These are phyloP conservation scores for Galaxea fascicularis DNA, from an alignment of 92 coral and sea anemone species.

Conservation along the genomic window DNA sequence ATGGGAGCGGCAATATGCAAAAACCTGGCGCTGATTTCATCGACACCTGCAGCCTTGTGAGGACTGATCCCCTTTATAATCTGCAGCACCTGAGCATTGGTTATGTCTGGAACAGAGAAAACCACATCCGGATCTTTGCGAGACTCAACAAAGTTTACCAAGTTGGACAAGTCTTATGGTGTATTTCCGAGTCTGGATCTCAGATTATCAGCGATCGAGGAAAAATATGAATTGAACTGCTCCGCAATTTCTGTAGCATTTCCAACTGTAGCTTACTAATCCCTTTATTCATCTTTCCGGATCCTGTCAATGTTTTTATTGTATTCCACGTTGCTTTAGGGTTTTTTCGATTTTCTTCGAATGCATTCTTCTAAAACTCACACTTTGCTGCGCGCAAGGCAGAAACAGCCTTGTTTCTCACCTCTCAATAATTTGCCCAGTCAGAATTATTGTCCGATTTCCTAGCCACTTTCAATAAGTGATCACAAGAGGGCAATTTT, in stretches of 20 bases:
- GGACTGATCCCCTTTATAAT: slow-evolving; percentile 43
- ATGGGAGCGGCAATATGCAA: slow-evolving; percentile 41
- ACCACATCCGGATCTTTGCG: no score
- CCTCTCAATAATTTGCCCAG: no score
- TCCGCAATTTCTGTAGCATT: slow-evolving; percentile 48
- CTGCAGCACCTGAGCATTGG: no score
- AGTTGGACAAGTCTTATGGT: slow-evolving; percentile 40
- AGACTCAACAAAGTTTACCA: slow-evolving; percentile 41
- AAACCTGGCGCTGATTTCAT: slow-evolving; percentile 51
- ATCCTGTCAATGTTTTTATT: slow-evolving; percentile 52
- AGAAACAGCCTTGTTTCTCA: slow-evolving; percentile 55
- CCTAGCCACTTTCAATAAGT: slow-evolving; percentile 60
- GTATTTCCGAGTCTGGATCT: slow-evolving; percentile 25
- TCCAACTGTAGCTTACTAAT: slow-evolving; percentile 34
- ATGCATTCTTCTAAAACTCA: no score
- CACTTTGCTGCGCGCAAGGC: slow-evolving; percentile 56
- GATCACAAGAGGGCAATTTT: slow-evolving; percentile 54
- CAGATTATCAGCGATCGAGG: no score
- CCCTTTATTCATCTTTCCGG: slow-evolving; percentile 39
- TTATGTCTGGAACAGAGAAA: no score
- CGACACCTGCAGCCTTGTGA: slow-evolving; percentile 35
- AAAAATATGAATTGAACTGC: no score
- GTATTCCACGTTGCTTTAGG: slow-evolving; percentile 49
- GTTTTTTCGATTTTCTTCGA: slow-evolving; percentile 53
- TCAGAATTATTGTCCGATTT: no score